Percentiles rank a stretch among this genome's conserved stretches.
phyloP scores from a whole-genome alignment of 2,888 invertebrate genomes.

The Acrobasis consociella region DNA sequence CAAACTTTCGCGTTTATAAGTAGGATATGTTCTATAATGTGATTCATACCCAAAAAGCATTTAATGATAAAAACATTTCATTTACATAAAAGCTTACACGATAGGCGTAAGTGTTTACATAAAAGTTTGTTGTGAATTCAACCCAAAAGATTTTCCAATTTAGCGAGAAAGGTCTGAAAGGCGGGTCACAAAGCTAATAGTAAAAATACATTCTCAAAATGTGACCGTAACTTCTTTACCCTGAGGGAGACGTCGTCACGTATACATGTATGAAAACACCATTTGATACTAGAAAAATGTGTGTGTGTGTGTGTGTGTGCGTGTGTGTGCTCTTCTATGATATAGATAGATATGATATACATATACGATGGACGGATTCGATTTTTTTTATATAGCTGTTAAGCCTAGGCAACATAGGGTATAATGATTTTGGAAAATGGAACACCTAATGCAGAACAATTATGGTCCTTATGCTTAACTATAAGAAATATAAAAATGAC shows the following conservation, averaged over 20 bases:
- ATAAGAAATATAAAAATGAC: too few species aligned
- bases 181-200: conserved; percentile 63
- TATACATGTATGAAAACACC: conserved; percentile 52
- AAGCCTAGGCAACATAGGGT: too few species aligned
- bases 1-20: too few species aligned
- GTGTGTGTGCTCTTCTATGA: too few species aligned
- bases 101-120: conserved; percentile 51
- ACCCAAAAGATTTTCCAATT: conserved; percentile 69
- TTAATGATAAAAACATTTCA: conserved; percentile 40
- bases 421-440: too few species aligned
- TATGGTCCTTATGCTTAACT: too few species aligned
- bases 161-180: conserved; percentile 59
- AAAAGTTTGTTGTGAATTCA: conserved; percentile 56
- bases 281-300: conserved; percentile 48
- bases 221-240: conserved; percentile 60
- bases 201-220: conserved; percentile 65
- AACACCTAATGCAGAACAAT: too few species aligned
- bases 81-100: conserved; percentile 41
- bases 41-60: not conserved
- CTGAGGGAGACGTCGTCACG: conserved; percentile 48
- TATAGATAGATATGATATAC: too few species aligned
- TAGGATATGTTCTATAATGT: too few species aligned
- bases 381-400: too few species aligned
- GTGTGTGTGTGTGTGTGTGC: conserved; percentile 23
- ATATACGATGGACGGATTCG: too few species aligned